Evolutionary conservation across 2,797 vertebrate genomes (phyloP), one percentile per base, ranked within the genome.

Genomic region (Rhincodon typus): DNA sequence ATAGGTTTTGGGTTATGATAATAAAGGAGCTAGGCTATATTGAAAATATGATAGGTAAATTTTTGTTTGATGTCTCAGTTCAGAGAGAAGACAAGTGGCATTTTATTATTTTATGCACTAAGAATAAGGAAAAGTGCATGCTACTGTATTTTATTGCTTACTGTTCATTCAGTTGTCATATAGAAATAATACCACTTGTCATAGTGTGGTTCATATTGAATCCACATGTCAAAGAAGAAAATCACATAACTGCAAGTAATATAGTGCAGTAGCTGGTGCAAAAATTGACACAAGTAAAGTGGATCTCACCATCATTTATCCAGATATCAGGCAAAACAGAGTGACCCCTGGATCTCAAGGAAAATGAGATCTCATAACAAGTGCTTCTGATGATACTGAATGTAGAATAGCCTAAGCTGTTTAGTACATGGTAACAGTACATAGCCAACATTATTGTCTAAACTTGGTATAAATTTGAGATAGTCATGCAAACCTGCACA

Each of bases 201-300:
- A 93, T 93, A 21, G 90, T 93, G 19, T 93, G 90, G 12, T 93
- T 34, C 62, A 93, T 67, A 25, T 93, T 67, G 62, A 93, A 62
- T 93, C n/a, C 66, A 93, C 66, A 12, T 67, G 42, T 67, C 90
- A 93, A 30, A 66, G 88, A 25, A 93, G 62, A 67, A 90, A 93
- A 67, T 67, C 90, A 93, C n/a, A 79, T n/a, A 7, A 2, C 57
- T 66, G 34, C 34, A 93, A 38, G 34, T 42, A 42, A 42, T 84
- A 42, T 19, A 42, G 7, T 42, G 1, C 19, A 67, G 62, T 23
- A n/a, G 62, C 62, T 93, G 62, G 62, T 25, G n/a, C 19, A 17
- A 66, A 93, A 13, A 62, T 67, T 62, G 12, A 62, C 57, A 13
- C 57, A 62, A 13, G 1, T 13, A 62, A 62, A 62, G 57, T 67